These are phyloP conservation scores for Sphyrna mokarran DNA, from an alignment of 2,113 vertebrate species.

Conservation along the genomic window DNA sequence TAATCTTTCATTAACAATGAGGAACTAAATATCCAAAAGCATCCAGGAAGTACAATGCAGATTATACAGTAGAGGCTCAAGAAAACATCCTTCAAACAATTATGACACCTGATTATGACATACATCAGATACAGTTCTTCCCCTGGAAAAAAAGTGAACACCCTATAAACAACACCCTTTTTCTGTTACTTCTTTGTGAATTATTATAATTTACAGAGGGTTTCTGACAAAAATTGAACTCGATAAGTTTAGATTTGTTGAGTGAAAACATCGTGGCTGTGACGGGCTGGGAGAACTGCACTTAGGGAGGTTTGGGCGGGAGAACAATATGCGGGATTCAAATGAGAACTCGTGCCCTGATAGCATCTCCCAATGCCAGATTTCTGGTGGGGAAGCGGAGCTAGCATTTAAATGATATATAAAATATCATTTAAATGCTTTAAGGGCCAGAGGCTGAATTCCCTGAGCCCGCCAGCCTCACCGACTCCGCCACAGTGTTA, in stretches of 20 bases:
- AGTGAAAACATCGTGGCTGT: neutral
- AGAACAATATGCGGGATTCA: too few relatives aligned
- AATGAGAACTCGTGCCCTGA: too few relatives aligned
- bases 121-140: neutral
- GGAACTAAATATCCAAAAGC: neutral
- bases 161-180: neutral
- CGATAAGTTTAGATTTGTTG: neutral
- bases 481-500: too few relatives aligned
- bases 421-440: too few relatives aligned
- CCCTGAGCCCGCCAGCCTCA: too few relatives aligned
- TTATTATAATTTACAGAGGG: neutral
- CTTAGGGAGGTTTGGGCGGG: too few relatives aligned
- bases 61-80: neutral
- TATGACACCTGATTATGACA: neutral
- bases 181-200: neutral
- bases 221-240: neutral
- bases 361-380: too few relatives aligned
- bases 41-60: neutral
- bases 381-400: too few relatives aligned
- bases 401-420: too few relatives aligned
- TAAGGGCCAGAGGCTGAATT: too few relatives aligned
- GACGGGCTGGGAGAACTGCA: too few relatives aligned
- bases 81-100: neutral
- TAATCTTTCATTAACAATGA: neutral
- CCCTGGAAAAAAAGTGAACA: neutral